Base-by-base conservation (phyloP, 92 coral and sea anemone species). In the Isaurus tuberculatus region DNA sequence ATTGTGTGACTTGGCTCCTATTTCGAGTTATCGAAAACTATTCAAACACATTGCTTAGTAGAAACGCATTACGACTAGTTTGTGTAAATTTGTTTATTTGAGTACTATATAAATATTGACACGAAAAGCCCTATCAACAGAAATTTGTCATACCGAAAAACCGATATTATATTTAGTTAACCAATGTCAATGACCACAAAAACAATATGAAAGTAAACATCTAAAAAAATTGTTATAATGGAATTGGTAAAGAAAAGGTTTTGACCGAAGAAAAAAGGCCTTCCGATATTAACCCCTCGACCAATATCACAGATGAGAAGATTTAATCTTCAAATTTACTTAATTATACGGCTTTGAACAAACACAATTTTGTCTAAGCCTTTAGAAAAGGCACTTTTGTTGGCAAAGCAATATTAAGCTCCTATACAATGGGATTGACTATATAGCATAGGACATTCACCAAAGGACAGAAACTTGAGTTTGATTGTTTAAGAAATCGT, bases 341-440 rank as follows among this genome's bases (percentile, higher is more conserved):
- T 23, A 90, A 85, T 88, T 74, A 86, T 78, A 84, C 46, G 87
- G 87, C 36, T 55, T 80, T 72, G 73, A 42, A 90, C 88, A 85
- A 88, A 73, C 65, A 72, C 81, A 55, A 83, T 70, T 72, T 81
- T 86, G 33, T 44, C 70, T 57, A 2, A 57, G 48, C 48, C 53
- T 34, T 77, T 22, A 58, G 69, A 77, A 58, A 77, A 58, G 70
- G 30, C 22, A 11, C 68, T 57, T 75, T 75, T 57, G 78, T 70
- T 57, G 19, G 40, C 25, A 60, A 60, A 23, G 48, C 82, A 26
- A 58, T 58, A 58, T 77, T 60, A n/a, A 4, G 51, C 22, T 25
- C 23, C 5, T 22, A 30, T 69, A 33, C 58, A 77, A 77, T 58
- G 33, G 80, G 51, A 71, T 57, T 57, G 9, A 36, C 53, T 16